Evolutionary conservation across 2,797 vertebrate species (phyloP).

Genomic region (Apogon talboti): DNA sequence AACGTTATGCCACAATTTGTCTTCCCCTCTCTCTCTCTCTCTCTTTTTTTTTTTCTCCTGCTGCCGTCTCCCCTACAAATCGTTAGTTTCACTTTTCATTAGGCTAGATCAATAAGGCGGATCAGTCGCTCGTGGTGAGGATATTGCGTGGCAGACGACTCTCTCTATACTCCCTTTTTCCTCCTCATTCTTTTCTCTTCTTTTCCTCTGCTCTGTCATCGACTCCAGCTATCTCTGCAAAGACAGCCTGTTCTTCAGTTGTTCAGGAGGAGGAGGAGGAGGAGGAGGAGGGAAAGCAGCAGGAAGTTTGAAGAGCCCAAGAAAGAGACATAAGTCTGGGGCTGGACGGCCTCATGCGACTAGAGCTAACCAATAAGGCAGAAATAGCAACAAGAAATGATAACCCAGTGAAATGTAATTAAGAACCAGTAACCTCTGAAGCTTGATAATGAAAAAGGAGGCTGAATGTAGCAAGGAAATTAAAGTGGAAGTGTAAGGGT

Average conservation of each 20-base stretch:
- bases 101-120: conserved; percentile 79
- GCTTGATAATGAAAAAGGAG: conserved; percentile 74
- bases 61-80: conserved; percentile 75
- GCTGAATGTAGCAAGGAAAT: conserved; percentile 77
- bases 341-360: conserved; percentile 29
- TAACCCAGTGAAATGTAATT: conserved; percentile 82
- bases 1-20: conserved; percentile 69
- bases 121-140: conserved; percentile 72
- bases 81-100: conserved; percentile 85
- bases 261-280: not conserved
- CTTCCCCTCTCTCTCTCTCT: conserved; percentile 41
- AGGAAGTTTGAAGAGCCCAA: conserved; percentile 19
- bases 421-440: conserved; percentile 78
- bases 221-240: conserved; percentile 33
- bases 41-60: conserved; percentile 21
- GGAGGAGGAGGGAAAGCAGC: not conserved
- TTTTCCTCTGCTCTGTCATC: conserved; percentile 38
- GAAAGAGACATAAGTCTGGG: conserved; percentile 33
- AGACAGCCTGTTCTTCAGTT: conserved; percentile 16
- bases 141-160: conserved; percentile 61
- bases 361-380: conserved; percentile 57
- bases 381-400: conserved; percentile 73
- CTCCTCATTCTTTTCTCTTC: conserved; percentile 26
- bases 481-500: conserved; percentile 63
- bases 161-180: conserved; percentile 20